Conservation (phyloP, 2,797 vertebrate species). For the Acipenser ruthenus region DNA sequence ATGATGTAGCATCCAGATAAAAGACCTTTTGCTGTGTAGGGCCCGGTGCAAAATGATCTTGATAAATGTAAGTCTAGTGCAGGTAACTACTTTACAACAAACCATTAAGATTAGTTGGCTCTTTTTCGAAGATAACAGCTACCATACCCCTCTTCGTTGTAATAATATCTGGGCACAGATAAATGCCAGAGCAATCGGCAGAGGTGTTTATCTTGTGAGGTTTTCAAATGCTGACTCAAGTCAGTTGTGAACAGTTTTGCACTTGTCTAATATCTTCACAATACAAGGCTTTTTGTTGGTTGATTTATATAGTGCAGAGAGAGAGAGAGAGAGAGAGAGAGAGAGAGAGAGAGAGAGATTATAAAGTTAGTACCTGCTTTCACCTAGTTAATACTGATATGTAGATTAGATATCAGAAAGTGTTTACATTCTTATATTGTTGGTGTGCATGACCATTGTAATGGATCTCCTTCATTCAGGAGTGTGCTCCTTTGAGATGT, state of each 20-base stretch:
- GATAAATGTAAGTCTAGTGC: slow-evolving; percentile 90
- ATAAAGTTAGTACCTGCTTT: too few relatives aligned
- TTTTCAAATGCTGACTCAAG: slow-evolving; percentile 75
- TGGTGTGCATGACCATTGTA: too few relatives aligned
- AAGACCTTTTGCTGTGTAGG: slow-evolving; percentile 80
- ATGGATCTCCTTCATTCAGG: too few relatives aligned
- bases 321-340: too few relatives aligned
- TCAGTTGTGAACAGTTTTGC: slow-evolving; percentile 58
- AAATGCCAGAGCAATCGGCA: slow-evolving; percentile 61
- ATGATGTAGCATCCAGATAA: slow-evolving; percentile 91
- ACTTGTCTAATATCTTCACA: slow-evolving; percentile 17
- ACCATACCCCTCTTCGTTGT: slow-evolving; percentile 65
- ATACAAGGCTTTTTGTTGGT: not conserved
- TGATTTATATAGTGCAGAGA: slow-evolving; percentile 4
- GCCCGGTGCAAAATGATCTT: slow-evolving; percentile 80
- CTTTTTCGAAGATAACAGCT: slow-evolving; percentile 76
- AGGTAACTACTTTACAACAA: slow-evolving; percentile 96
- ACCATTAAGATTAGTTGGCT: slow-evolving; percentile 84
- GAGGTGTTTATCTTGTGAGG: slow-evolving; percentile 65
- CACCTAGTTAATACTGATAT: too few relatives aligned
- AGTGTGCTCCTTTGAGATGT: too few relatives aligned
- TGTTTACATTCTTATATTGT: too few relatives aligned
- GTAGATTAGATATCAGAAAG: too few relatives aligned
- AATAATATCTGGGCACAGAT: slow-evolving; percentile 81
- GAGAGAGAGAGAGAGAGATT: too few relatives aligned